Evolutionary conservation across 2,113 vertebrate species (phyloP), one percentile per base, ranked within the genome.

Genomic region (Mohoua ochrocephala): DNA sequence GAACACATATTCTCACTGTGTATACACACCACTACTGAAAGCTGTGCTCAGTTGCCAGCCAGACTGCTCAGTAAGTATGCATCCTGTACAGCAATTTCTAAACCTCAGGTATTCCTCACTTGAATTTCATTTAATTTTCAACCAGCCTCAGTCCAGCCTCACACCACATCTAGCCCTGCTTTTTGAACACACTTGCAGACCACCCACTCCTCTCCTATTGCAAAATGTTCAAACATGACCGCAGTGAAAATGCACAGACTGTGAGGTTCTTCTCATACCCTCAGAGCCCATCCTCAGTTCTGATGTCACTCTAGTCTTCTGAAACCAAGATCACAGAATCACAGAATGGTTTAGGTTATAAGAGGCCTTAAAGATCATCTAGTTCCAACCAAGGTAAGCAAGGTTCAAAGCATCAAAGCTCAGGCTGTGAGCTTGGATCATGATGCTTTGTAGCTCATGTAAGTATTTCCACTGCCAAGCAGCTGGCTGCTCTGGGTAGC

Each of bases 21-120:
- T 52, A 2, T 15, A 50, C 6, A 64, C 26, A 91, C 28, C 78
- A 82, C 26, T 33, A 33, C 75, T 19, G 67, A 64, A 69, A 91
- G 81, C 61, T 87, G 70, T 91, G 93, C 95, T 95, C 89, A 16
- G 37, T 41, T 93, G 73, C 84, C 93, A 91, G 89, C 49, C 91
- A 92, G 87, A 53, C 87, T 94, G 91, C 81, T 91, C 91, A 73
- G 67, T 82, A 84, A 79, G 23, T 19, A n/a, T 78, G 49, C 30
- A 37, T 45, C 56, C 28, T 79, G 31, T 39, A 53, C 44, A 41
- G 52, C 64, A 35, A 68, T 75, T 78, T 64, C 49, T 71, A 47
- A 89, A 81, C 60, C 61, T 68, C 80, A 64, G 52, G 60, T 71
- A 69, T 56, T 70, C 35, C 2, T 37, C 47, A 20, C 31, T 37